These are phyloP conservation scores for Pimpla rufipes DNA, from an alignment of 2,888 invertebrate species.

Conservation along the genomic window DNA sequence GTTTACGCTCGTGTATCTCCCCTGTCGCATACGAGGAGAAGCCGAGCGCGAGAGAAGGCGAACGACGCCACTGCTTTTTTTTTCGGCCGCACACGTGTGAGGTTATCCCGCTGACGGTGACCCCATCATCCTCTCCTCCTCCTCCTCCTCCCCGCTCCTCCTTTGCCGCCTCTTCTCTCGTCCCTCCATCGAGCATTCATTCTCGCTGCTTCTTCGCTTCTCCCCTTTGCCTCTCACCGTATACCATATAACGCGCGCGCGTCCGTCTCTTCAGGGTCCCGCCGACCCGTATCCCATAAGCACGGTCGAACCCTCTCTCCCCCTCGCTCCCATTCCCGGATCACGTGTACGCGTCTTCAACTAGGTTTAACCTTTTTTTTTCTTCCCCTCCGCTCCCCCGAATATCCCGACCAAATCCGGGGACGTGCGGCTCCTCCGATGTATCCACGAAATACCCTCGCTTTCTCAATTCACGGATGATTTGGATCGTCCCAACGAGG, in stretches of 20 bases:
- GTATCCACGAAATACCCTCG: not conserved
- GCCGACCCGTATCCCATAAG: constrained; percentile 62
- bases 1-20: constrained; percentile 67
- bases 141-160: constrained; percentile 55
- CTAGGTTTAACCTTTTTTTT: not conserved
- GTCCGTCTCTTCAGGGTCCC: constrained; percentile 58
- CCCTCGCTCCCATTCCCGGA: constrained; percentile 53
- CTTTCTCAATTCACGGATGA: not conserved
- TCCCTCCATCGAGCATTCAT: constrained; percentile 58
- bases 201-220: constrained; percentile 69
- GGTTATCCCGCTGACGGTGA: constrained; percentile 81
- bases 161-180: constrained; percentile 33
- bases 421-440: not conserved
- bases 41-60: constrained; percentile 21
- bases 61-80: constrained; percentile 72
- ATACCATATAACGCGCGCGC: constrained; percentile 60
- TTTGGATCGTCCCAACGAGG: not conserved
- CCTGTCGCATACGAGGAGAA: constrained; percentile 61
- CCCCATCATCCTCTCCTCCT: constrained; percentile 77
- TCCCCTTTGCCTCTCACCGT: constrained; percentile 64
- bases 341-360: constrained; percentile 31
- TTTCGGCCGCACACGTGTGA: constrained; percentile 81
- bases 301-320: constrained; percentile 67
- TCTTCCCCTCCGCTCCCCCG: too few relatives aligned
- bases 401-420: not conserved